Conservation (phyloP, 2,888 invertebrate genomes). For the Dysmachus trigonus region DNA sequence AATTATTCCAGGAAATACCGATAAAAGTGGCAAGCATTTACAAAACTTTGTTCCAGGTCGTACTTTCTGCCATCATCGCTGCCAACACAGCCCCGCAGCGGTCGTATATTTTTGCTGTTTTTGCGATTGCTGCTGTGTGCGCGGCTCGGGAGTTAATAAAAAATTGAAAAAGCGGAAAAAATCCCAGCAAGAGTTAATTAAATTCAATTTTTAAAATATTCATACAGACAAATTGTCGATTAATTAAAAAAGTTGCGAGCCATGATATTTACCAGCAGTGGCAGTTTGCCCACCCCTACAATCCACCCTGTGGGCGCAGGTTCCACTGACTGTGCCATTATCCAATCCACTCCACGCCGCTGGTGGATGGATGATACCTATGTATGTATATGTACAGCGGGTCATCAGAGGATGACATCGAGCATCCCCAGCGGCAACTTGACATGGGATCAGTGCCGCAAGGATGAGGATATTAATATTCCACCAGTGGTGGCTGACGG, state of each 20-base stretch:
- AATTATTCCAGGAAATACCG: background rate
- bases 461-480: conserved; percentile 31
- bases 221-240: conserved; percentile 45
- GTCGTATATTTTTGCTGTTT: background rate
- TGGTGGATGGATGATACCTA: background rate
- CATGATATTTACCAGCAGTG: conserved; percentile 31
- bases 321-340: background rate
- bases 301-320: background rate
- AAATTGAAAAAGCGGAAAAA: conserved; percentile 33
- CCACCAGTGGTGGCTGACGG: background rate
- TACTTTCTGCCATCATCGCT: background rate
- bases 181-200: conserved; percentile 40
- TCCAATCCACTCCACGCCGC: background rate
- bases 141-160: background rate
- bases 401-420: conserved; percentile 31
- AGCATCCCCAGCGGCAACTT: conserved; percentile 25
- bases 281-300: background rate
- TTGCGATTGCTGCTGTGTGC: background rate
- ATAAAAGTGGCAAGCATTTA: background rate
- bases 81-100: background rate
- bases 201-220: conserved; percentile 47
- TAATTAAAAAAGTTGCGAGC: conserved; percentile 44
- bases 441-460: conserved; percentile 25
- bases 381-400: background rate
- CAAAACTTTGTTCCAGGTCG: background rate